Evolutionary conservation across 2,888 invertebrate genomes (phyloP).

Genomic region (Mayetiola destructor): DNA sequence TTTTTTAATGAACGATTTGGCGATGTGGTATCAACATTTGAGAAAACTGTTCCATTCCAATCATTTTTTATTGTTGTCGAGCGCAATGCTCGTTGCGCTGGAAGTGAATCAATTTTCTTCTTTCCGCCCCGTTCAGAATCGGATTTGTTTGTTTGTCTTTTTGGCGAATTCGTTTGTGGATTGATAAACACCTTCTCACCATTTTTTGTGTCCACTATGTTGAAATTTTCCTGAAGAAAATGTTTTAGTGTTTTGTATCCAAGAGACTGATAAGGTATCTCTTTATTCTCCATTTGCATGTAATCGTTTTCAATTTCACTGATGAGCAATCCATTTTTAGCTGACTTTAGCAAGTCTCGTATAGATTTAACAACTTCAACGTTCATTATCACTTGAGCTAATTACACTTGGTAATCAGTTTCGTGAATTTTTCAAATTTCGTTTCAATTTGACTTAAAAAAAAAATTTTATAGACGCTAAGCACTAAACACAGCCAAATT

Average conservation of each 20-base stretch:
- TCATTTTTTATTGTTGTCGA: neutral
- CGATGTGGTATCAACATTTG: neutral
- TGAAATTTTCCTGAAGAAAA: conserved; percentile 44
- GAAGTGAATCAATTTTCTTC: neutral
- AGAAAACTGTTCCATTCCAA: neutral
- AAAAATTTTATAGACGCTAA: too few species aligned
- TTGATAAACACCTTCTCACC: conserved; percentile 44
- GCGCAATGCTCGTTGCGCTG: neutral
- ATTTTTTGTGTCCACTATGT: conserved; percentile 37
- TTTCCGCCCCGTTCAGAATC: neutral
- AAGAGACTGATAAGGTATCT: conserved; percentile 41
- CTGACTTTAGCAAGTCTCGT: conserved; percentile 20
- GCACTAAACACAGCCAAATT: too few species aligned
- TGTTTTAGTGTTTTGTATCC: conserved; percentile 46
- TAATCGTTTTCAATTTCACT: conserved; percentile 43
- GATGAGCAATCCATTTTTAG: conserved; percentile 8
- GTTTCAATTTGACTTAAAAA: conserved; percentile 1
- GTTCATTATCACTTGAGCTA: too few species aligned
- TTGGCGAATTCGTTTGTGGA: conserved; percentile 22
- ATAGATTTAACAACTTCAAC: conserved; percentile 2
- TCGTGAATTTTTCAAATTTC: too few species aligned
- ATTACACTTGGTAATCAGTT: too few species aligned
- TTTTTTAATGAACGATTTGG: conserved; percentile 5
- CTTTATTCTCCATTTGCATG: conserved; percentile 44
- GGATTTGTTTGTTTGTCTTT: neutral